Conservation (phyloP, 2,888 invertebrate genomes). For the Gari tellinella region DNA sequence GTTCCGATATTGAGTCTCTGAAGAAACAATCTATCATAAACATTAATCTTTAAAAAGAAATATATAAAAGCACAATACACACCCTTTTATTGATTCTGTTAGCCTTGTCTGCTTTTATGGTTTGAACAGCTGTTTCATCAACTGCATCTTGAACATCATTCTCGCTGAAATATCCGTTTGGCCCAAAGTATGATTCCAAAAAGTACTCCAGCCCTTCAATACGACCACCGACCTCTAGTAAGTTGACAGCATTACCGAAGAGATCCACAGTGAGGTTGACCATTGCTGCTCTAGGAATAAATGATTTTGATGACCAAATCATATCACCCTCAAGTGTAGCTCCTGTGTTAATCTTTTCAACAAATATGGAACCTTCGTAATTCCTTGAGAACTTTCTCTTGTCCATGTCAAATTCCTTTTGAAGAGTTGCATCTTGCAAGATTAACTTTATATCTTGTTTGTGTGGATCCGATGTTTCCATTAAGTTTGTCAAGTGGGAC, state of each 20-base stretch:
- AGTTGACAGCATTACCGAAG: conserved; percentile 93
- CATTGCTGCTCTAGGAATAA: conserved; percentile 82
- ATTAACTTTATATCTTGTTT: conserved; percentile 94
- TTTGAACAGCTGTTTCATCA: conserved; percentile 54
- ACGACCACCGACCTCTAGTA: conserved; percentile 92
- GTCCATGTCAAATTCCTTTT: conserved; percentile 93
- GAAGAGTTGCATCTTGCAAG: conserved; percentile 91
- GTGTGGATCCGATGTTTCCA: conserved; percentile 93
- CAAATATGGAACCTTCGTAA: conserved; percentile 91
- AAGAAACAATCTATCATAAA: neutral
- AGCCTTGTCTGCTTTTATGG: conserved; percentile 60
- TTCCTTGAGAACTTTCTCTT: conserved; percentile 95
- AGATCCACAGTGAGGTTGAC: conserved; percentile 83
- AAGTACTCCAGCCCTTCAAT: conserved; percentile 95
- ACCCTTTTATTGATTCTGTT: conserved; percentile 64
- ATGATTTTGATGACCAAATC: conserved; percentile 82
- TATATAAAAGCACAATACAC: no score
- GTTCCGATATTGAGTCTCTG: no score
- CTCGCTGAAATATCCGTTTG: conserved; percentile 86
- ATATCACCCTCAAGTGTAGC: conserved; percentile 80
- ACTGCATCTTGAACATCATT: conserved; percentile 53
- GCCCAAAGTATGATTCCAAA: conserved; percentile 92
- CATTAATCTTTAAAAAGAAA: neutral
- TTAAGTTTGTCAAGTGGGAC: conserved; percentile 95
- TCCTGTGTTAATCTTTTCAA: conserved; percentile 91